phyloP scores from a whole-genome alignment of 2,113 vertebrate genomes.

The Gulo gulo region DNA sequence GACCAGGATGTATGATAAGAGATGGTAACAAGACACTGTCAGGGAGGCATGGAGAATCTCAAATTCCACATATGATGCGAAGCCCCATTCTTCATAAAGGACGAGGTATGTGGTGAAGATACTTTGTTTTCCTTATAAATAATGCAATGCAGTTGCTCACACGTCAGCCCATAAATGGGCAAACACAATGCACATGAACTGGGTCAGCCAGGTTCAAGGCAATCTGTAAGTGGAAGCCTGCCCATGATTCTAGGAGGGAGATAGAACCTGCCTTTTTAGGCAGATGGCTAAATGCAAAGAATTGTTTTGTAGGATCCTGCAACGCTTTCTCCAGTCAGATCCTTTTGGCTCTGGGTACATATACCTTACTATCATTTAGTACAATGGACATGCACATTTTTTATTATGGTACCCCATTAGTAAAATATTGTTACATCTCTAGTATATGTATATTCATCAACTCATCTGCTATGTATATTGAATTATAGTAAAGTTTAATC shows the following conservation, averaged over 20 bases:
- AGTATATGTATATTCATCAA: not conserved
- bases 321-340: not conserved
- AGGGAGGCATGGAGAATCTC: constrained; percentile 49
- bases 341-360: not conserved
- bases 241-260: not conserved
- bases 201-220: constrained; percentile 53
- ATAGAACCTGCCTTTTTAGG: not conserved
- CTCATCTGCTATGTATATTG: not conserved
- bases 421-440: not conserved
- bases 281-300: rapidly evolving
- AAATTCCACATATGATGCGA: constrained; percentile 38
- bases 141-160: constrained; percentile 60
- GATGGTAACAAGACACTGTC: constrained; percentile 64
- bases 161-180: constrained; percentile 54
- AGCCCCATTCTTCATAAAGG: constrained; percentile 47
- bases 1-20: constrained; percentile 57
- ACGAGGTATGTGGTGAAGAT: not conserved
- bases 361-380: not conserved
- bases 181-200: constrained; percentile 22
- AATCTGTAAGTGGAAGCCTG: constrained; percentile 6
- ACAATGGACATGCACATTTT: not conserved
- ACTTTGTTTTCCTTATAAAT: constrained; percentile 62
- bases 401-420: not conserved
- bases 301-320: not conserved
- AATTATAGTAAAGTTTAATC: not conserved